Percentiles rank a stretch among this genome's conserved stretches.
Conservation (phyloP, 2,888 invertebrate genomes). For the Drosophila borealis region DNA sequence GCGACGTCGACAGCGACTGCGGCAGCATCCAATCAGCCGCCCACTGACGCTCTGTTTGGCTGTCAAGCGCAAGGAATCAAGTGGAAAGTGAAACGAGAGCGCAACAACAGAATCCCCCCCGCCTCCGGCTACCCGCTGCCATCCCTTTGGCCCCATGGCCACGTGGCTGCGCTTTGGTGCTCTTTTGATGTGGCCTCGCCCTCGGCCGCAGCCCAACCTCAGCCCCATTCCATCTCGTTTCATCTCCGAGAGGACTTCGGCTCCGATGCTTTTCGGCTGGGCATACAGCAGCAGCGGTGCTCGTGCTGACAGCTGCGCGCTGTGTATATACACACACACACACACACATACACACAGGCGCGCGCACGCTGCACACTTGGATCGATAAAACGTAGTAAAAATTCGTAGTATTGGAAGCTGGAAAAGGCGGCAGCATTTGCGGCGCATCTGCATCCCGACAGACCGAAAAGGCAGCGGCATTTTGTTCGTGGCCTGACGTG, state of each 20-base stretch:
- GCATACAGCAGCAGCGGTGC: constrained; percentile 69
- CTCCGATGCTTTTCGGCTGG: constrained; percentile 68
- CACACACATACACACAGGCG: constrained; percentile 14
- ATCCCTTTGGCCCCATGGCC: not conserved
- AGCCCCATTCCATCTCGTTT: constrained; percentile 1
- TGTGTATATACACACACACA: constrained; percentile 24
- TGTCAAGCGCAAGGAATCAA: constrained; percentile 80
- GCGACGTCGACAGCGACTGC: constrained; percentile 1
- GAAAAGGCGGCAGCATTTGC: constrained; percentile 52
- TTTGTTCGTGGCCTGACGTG: constrained; percentile 62
- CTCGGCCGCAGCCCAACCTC: constrained; percentile 37
- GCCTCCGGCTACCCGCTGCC: not conserved
- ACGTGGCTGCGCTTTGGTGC: constrained; percentile 44
- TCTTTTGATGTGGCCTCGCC: constrained; percentile 79
- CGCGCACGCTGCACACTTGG: constrained; percentile 32
- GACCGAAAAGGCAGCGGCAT: constrained; percentile 34
- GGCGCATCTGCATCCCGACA: constrained; percentile 43
- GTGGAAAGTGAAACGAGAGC: constrained; percentile 78
- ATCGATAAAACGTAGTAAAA: constrained; percentile 82
- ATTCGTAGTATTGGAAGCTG: constrained; percentile 81
- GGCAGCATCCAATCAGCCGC: constrained; percentile 34
- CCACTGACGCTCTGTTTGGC: constrained; percentile 55
- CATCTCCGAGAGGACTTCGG: constrained; percentile 11
- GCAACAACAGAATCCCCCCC: constrained; percentile 21
- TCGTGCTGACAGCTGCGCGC: constrained; percentile 45